These are phyloP conservation scores for Leistus spinibarbis DNA, from an alignment of 2,888 invertebrate genomes.

Conservation along the genomic window DNA sequence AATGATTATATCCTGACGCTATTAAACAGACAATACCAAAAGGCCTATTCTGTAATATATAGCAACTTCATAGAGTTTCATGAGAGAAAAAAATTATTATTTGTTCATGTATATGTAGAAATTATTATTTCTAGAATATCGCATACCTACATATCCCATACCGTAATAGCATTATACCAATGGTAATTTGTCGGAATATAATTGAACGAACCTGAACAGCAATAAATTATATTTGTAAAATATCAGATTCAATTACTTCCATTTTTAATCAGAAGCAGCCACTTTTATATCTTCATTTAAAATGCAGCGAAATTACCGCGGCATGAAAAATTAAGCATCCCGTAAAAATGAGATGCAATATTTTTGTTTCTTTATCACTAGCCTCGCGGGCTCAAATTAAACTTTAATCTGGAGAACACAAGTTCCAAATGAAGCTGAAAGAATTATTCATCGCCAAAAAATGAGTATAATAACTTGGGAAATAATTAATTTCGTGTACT, in stretches of 20 bases:
- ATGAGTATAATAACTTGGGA: constrained; percentile 18
- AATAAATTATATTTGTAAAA: not conserved
- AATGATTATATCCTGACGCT: too few relatives aligned
- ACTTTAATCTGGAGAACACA: constrained; percentile 32
- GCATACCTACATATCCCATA: too few relatives aligned
- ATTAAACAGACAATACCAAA: too few relatives aligned
- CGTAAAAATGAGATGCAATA: constrained; percentile 32
- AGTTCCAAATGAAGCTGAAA: constrained; percentile 31
- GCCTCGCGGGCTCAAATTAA: constrained; percentile 35
- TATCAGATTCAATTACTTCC: not conserved
- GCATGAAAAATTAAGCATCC: constrained; percentile 25
- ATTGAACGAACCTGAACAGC: not conserved
- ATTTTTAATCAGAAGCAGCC: not conserved
- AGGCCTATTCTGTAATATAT: too few relatives aligned
- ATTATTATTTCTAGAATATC: too few relatives aligned
- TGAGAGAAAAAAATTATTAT: too few relatives aligned
- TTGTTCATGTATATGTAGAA: too few relatives aligned
- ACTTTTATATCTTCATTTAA: constrained; percentile 21
- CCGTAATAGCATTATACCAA: too few relatives aligned
- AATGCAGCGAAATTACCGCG: constrained; percentile 18
- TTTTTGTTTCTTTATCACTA: constrained; percentile 34
- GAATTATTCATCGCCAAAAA: constrained; percentile 29
- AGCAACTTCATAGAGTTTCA: too few relatives aligned
- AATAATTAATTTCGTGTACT: constrained; percentile 30
- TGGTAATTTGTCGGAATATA: not conserved